Conservation (phyloP, 1,140 invertebrate genomes). For the Lysiphlebus fabarum region DNA sequence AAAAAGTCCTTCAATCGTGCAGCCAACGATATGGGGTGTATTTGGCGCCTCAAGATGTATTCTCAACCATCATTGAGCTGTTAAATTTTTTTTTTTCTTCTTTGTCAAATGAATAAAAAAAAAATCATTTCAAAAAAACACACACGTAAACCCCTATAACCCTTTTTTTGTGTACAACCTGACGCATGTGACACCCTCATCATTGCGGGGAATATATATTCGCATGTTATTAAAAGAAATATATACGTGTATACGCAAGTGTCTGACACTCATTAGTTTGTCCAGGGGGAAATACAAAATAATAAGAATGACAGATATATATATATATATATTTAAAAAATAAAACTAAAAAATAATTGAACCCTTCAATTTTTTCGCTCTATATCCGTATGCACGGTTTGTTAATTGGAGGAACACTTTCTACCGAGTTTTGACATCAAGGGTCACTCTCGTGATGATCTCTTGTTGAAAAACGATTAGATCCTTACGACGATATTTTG, state of each 20-base stretch:
- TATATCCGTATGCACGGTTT: slow-evolving; percentile 39
- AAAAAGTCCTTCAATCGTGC: slow-evolving; percentile 22
- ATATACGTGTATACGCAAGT: slow-evolving; percentile 17
- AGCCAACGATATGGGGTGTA: slow-evolving; percentile 19
- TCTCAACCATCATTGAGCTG: slow-evolving; percentile 1
- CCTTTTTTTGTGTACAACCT: slow-evolving; percentile 18
- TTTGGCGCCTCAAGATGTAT: slow-evolving; percentile 24
- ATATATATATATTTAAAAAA: slow-evolving; percentile 14
- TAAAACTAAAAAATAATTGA: slow-evolving; percentile 27
- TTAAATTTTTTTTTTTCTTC: slow-evolving; percentile 13
- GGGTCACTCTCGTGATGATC: slow-evolving; percentile 4
- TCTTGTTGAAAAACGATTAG: slow-evolving; percentile 10
- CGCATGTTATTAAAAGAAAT: slow-evolving; percentile 9
- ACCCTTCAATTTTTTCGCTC: slow-evolving; percentile 51
- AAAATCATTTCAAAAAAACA: neutral
- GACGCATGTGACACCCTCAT: slow-evolving; percentile 16
- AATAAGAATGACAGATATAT: slow-evolving; percentile 15
- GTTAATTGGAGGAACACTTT: slow-evolving; percentile 50
- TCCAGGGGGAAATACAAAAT: slow-evolving; percentile 7
- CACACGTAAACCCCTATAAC: neutral
- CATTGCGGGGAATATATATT: too few species aligned
- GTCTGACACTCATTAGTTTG: slow-evolving; percentile 32
- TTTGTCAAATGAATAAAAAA: slow-evolving; percentile 1
- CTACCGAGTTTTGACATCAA: slow-evolving; percentile 31
- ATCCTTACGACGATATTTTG: neutral